Evolutionary conservation across 1,140 invertebrate species (phyloP), one percentile per base, ranked within the genome.

Genomic region (Antheraea mylitta): DNA sequence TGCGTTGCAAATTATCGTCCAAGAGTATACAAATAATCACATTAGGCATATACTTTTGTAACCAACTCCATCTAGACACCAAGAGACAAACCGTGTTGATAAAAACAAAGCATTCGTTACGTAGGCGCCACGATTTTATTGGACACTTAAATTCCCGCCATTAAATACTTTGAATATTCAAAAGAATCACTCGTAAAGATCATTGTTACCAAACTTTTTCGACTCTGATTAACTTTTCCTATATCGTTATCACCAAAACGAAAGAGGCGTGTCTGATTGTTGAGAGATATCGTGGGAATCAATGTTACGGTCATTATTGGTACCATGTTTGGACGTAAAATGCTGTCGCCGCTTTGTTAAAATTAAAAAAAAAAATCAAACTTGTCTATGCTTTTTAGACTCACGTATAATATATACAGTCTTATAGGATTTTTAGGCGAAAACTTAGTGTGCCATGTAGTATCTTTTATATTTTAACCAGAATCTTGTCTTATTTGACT

Each of bases 201-300:
- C 13, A 53, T 53, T 53, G 45, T 53, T 53, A 53, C 45, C 45
- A 53, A 53, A 53, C 45, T 53, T 53, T 53, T 53, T 53, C 11
- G 45, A 53, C 16, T 13, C 45, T 53, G 45, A 53, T 53, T 53
- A 53, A 13, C 9, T n/a, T 16, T 53, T 53, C 13, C 16, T 16
- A 6, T 53, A 16, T 53, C 16, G 5, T 53, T 53, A 53, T 53
- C 45, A 53, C 45, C 45, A 67, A 59, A 66, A 18, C 59, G 42
- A 67, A 58, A 70, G 38, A 63, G 45, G 63, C 69, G 69, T 71
- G 64, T 10, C 61, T 7, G 30, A 71, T 71, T 67, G 45, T 71
- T 30, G 58, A 64, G 63, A 67, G 65, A 67, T 64, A 67, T 71
- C 53, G 66, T 61, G 66, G 60, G 69, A 71, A 71, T 71, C 69